Percentiles rank a stretch among this genome's conserved stretches.
phyloP scores from a whole-genome alignment of 2,888 invertebrate species.

The Stramonita haemastoma region DNA sequence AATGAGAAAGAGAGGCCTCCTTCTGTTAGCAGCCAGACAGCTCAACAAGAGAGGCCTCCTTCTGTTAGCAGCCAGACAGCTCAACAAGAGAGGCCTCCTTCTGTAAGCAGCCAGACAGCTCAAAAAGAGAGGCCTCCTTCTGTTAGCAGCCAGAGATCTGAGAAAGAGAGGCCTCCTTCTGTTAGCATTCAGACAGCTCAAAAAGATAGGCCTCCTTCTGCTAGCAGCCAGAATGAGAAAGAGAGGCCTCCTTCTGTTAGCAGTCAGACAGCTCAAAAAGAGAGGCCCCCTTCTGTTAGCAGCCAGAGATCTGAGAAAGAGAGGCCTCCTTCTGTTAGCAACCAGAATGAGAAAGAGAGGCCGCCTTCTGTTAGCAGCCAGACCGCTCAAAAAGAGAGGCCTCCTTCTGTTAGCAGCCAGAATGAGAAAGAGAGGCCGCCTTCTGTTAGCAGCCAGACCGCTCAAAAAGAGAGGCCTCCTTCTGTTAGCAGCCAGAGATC shows the following conservation, averaged over 20 bases:
- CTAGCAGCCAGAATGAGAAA: constrained; percentile 21
- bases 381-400: not conserved
- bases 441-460: not conserved
- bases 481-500: not conserved
- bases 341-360: not conserved
- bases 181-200: not conserved
- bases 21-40: constrained; percentile 7
- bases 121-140: constrained; percentile 5
- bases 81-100: not conserved
- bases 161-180: constrained; percentile 27
- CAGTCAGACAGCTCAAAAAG: not conserved
- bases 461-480: not conserved
- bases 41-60: constrained; percentile 1
- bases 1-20: not conserved
- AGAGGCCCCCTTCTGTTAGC: not conserved
- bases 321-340: not conserved
- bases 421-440: constrained; percentile 6
- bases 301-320: not conserved
- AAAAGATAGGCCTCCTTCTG: constrained; percentile 5
- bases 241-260: not conserved
- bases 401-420: not conserved
- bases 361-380: constrained; percentile 6
- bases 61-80: not conserved
- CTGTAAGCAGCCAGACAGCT: not conserved
- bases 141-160: constrained; percentile 21